Conservation (phyloP, 2,797 vertebrate species). For the Trachurus trachurus region DNA sequence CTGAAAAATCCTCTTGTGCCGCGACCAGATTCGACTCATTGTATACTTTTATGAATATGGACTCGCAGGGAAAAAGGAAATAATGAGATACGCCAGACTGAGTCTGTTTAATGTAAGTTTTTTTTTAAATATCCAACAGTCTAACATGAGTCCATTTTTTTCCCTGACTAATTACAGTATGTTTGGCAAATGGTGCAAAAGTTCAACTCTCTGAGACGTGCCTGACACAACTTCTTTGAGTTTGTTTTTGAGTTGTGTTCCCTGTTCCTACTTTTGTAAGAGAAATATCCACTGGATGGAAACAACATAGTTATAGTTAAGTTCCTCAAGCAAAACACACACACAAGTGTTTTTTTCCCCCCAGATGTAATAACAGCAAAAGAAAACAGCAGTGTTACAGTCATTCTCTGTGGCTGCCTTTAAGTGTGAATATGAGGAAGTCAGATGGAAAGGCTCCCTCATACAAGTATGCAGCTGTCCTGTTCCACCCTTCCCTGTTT, state of each 20-base stretch:
- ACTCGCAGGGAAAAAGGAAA: slow-evolving; percentile 23
- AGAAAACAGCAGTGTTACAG: slow-evolving; percentile 37
- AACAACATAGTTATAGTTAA: background rate
- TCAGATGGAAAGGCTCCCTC: slow-evolving; percentile 61
- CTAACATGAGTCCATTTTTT: background rate
- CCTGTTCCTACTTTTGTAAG: background rate
- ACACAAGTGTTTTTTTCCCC: background rate
- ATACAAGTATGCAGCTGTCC: slow-evolving; percentile 62
- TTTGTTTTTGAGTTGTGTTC: slow-evolving; percentile 16
- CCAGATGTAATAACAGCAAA: slow-evolving; percentile 30
- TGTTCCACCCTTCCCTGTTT: slow-evolving; percentile 46
- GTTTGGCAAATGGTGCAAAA: slow-evolving; percentile 23
- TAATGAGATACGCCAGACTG: slow-evolving; percentile 40
- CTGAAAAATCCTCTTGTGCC: background rate
- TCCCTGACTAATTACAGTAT: slow-evolving; percentile 29
- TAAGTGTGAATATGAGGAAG: slow-evolving; percentile 72
- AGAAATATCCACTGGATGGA: background rate
- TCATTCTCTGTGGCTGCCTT: slow-evolving; percentile 52
- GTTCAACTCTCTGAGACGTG: slow-evolving; percentile 12
- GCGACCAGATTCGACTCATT: slow-evolving; percentile 32
- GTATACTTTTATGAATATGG: slow-evolving; percentile 39
- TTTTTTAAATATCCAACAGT: slow-evolving; percentile 3
- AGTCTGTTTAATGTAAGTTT: slow-evolving; percentile 11
- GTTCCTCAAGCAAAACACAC: background rate
- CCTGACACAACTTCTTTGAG: background rate